Evolutionary conservation across 2,888 invertebrate genomes (phyloP), one percentile per base, ranked within the genome.

Genomic region (Andrena bicolor): DNA sequence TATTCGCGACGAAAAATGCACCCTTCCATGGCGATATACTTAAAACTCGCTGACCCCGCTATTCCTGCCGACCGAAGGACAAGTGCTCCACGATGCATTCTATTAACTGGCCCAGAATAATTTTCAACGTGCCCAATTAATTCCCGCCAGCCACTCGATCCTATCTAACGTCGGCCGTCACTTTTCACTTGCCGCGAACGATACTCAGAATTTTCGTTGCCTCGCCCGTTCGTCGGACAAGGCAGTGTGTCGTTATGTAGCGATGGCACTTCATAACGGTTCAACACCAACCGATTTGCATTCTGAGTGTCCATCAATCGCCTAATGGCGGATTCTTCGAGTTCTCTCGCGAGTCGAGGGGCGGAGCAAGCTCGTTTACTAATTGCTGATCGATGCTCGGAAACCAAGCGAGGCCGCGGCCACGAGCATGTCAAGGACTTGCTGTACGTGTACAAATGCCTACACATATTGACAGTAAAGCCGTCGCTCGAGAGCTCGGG

Each of bases 371-470:
- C 84, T 89, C 87, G 85, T 89, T 83, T 89, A 87, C 80, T 87
- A 90, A 90, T 87, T 90, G 89, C 87, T 87, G 88, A 92, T 92
- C 90, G 87, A 89, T 90, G 85, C 80, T 72, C 53, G 66, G 75
- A 75, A 83, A 85, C 80, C 65, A 77, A 75, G 76, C 83, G 35
- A 69, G 83, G 80, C 53, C 71, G 77, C 78, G 41, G 77, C 35
- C 76, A 80, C 72, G 72, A 30, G 73, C 75, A 65, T 86, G 85
- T 89, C 86, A 88, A 90, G 86, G 83, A 82, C 84, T 80, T 7
- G 1, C 28, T 26, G 23, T 51, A 51, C 48, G 28, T 64, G 51
- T 58, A 75, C 75, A 58, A 81, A 85, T 80, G 56, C 64, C 51
- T 65, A 69, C 79, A 76, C 48, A 30, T 61, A 71, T 35, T 20